phyloP scores from a whole-genome alignment of 2,888 invertebrate species.

The Drosophila mulleri region DNA sequence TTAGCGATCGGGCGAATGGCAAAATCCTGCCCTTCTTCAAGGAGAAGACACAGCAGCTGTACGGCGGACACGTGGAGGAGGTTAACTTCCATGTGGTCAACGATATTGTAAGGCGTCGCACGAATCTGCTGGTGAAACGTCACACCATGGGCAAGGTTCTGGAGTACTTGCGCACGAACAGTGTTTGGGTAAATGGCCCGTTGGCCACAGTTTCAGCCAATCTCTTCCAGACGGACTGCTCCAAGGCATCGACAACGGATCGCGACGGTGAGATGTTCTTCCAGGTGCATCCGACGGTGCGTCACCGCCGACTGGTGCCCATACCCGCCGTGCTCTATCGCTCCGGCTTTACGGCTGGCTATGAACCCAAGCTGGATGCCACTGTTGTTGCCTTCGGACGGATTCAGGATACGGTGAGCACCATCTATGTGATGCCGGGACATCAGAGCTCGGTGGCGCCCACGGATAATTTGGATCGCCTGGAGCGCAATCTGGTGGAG shows the following conservation, averaged over 20 bases:
- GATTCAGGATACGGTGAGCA: constrained; percentile 90
- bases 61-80: constrained; percentile 94
- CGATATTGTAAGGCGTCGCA: constrained; percentile 92
- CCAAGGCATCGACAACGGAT: constrained; percentile 90
- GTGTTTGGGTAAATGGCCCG: constrained; percentile 90
- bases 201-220: constrained; percentile 93
- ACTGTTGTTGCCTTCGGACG: constrained; percentile 92
- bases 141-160: constrained; percentile 91
- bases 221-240: constrained; percentile 93
- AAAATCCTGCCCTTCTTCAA: constrained; percentile 94
- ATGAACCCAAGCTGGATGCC: constrained; percentile 93
- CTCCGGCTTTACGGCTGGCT: constrained; percentile 92
- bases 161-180: constrained; percentile 91
- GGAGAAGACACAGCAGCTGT: constrained; percentile 94
- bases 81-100: constrained; percentile 93
- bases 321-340: constrained; percentile 93
- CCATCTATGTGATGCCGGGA: constrained; percentile 93
- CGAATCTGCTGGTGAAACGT: constrained; percentile 92
- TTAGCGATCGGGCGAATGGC: constrained; percentile 92
- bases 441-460: constrained; percentile 93
- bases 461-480: constrained; percentile 90
- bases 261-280: constrained; percentile 95
- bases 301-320: constrained; percentile 92
- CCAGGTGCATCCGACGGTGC: constrained; percentile 91
- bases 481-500: constrained; percentile 90